Evolutionary conservation across 2,113 vertebrate genomes (phyloP), one percentile per base, ranked within the genome.

Genomic region (Struthidea cinerea): DNA sequence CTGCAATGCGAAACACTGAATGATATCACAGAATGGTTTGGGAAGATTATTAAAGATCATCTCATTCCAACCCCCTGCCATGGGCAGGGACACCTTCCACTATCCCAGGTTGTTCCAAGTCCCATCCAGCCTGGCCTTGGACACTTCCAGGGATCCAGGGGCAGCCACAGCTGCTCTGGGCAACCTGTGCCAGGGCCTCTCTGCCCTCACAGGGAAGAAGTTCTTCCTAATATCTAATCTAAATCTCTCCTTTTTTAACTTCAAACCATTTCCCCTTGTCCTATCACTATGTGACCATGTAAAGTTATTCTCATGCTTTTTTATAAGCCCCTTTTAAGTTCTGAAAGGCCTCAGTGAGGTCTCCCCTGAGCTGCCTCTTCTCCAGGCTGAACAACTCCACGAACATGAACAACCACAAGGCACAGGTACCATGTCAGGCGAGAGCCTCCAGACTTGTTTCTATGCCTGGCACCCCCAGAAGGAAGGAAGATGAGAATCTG

Each of bases 91-190:
- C 46, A 53, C 16, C 39, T 63, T 21, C 56, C n/a, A n/a, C n/a
- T 26, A 2, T 0, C 30, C 75, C 47, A 79, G 24, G 41, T 0
- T 47, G 41, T 24, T 41, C 49, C 39, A 78, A 78, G 19, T 39
- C 13, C 33, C 0, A 0, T 69, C 55, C 28, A 63, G 0, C n/a
- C 10, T 63, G 56, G 20, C 41, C n/a, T 63, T 70, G 65, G 28
- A 9, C 49, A 63, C 47, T 47, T 6, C 19, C 41, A 61, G n/a
- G 28, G 56, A 47, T 70, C 22, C 78, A 68, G 47, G n/a, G 41
- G 13, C 41, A 79, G 47, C 30, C 75, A 30, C 49, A 79, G 41
- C 65, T 70, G 26, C 3, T 41, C 2, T 63, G 56, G n/a, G 49
- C 8, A 79, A 0, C 16, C 30, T 47, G 28, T 12, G 6, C 55